A percentile compares a stretch with the other conserved stretches of the same genome.
phyloP scores from a whole-genome alignment of 2,113 vertebrate genomes.

The Excalfactoria chinensis region DNA sequence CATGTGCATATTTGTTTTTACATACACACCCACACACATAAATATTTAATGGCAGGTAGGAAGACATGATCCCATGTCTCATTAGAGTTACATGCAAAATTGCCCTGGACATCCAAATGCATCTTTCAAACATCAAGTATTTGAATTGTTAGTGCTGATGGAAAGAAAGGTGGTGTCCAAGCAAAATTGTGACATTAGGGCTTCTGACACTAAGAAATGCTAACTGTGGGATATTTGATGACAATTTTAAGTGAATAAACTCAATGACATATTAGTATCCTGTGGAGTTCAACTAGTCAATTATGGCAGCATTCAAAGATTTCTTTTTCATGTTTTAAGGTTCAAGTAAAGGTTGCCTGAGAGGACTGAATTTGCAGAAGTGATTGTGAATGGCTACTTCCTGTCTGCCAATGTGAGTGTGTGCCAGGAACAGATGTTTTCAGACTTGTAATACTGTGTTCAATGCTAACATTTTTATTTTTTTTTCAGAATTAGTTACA shows the following conservation, averaged over 20 bases:
- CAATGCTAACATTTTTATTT: background rate
- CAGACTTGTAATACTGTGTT: background rate
- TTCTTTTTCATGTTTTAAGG: background rate
- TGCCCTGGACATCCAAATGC: background rate
- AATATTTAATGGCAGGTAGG: background rate
- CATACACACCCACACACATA: background rate
- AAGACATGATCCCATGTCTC: background rate
- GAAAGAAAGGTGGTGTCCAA: background rate
- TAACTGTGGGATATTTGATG: background rate
- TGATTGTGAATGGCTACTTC: background rate
- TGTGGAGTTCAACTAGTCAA: background rate
- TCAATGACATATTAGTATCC: background rate
- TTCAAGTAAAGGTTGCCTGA: background rate
- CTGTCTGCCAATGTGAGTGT: background rate
- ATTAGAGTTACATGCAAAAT: background rate
- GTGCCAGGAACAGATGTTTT: background rate
- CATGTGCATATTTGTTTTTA: background rate
- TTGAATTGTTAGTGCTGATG: background rate
- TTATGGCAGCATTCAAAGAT: background rate
- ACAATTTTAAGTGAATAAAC: background rate
- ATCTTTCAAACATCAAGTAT: background rate
- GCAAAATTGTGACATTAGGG: background rate
- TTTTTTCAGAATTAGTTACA: background rate
- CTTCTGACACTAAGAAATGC: background rate
- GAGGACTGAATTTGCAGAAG: background rate